Conservation (phyloP, 2,797 vertebrate species). For the Otolemur crassicaudatus region DNA sequence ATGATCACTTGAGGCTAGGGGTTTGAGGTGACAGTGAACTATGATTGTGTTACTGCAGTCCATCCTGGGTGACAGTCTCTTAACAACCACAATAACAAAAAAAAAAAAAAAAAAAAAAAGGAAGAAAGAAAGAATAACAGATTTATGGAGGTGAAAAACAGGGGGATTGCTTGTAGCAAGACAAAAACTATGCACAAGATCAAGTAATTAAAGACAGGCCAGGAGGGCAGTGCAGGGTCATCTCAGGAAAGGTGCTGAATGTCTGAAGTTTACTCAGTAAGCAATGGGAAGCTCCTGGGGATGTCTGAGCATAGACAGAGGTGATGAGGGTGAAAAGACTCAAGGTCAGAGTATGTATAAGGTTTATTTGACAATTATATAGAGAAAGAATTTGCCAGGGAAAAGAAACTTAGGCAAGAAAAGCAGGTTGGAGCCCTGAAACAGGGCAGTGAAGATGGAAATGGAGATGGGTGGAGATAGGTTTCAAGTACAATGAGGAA, state of each 20-base stretch:
- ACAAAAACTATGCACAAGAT: background rate
- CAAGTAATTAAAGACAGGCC: background rate
- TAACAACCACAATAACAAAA: background rate
- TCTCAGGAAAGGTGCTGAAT: background rate
- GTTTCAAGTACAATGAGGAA: constrained; percentile 19
- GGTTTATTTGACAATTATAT: background rate
- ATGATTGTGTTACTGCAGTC: background rate
- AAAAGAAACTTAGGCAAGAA: background rate
- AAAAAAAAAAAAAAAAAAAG: background rate
- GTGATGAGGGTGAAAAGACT: background rate
- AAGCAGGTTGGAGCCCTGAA: background rate
- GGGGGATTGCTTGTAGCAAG: background rate
- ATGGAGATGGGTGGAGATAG: background rate
- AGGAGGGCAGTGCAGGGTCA: background rate
- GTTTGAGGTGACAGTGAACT: no score
- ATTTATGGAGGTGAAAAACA: background rate
- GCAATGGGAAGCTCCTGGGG: background rate
- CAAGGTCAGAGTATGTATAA: background rate
- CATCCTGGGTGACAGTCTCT: background rate
- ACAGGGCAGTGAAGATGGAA: background rate
- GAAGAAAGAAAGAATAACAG: constrained; percentile 11
- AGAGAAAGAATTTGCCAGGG: background rate
- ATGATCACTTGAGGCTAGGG: no score
- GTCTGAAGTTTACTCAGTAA: background rate
- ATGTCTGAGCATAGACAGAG: background rate